Evolutionary conservation across 92 coral and sea anemone species (phyloP), one percentile per base, ranked within the genome.

Genomic region (Blastomussa wellsi): DNA sequence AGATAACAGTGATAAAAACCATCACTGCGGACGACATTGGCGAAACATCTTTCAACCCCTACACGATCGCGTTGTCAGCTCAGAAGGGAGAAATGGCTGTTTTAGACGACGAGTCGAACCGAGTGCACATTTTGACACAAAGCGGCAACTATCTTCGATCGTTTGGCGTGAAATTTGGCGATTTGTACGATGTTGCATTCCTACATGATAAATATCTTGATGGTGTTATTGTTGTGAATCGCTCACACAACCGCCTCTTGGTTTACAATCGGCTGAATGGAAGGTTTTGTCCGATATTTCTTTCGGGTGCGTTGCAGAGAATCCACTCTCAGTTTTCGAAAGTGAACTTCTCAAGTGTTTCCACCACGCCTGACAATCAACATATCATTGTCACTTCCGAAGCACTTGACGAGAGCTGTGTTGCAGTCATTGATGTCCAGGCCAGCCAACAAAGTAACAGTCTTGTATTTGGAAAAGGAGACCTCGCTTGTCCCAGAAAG

Each of bases 401-500:
- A 31, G 87, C 60, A 0, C 81, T 84, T 64, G 81, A 76, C 66
- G 87, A 84, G 60, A 84, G 87, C 49, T 76, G 87, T 57, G 81
- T 84, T 52, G 31, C 75, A 29, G 81, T 74, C 22, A 39, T 74
- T 7, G 66, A 84, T 48, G 39, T 57, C n/a, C 72, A 57, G 12
- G 37, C 37, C 31, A 39, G 33, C 22, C 37, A 16, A 7, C 78
- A 36, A 13, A 81, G n/a, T 5, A 81, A 28, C 32, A 22, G 70
- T 22, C 59, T 88, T n/a, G 76, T 82, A 28, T 89, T 89, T 26
- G 92, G 92, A 48, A 81, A 84, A 22, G 89, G 86, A 6, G 62
- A 84, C 36, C 89, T 89, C 15, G 65, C 44, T 44, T 84, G 88
- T 19, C 92, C 92, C n/a, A 82, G 87, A 64, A 89, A 89, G 48